These are phyloP conservation scores for Sinhomidia bicolor DNA, from an alignment of 2,888 invertebrate species.

Conservation along the genomic window DNA sequence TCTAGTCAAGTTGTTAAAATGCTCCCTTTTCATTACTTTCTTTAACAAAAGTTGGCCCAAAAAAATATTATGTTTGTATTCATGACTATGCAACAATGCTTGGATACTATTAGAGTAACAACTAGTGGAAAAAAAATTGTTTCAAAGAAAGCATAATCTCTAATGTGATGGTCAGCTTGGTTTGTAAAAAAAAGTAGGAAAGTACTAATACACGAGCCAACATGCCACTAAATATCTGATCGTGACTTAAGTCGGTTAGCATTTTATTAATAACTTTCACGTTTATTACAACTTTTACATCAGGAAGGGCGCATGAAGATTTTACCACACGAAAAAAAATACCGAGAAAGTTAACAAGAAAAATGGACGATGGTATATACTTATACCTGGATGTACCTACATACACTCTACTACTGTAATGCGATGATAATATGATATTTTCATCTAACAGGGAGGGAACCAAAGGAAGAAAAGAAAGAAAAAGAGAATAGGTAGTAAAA, in stretches of 20 bases:
- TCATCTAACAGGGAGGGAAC: neutral
- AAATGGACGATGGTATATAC: neutral
- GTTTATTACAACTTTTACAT: slow-evolving; percentile 64
- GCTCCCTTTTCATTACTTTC: neutral
- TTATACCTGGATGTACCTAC: too few relatives aligned
- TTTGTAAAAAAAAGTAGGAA: neutral
- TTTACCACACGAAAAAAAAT: slow-evolving; percentile 17
- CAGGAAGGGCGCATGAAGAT: slow-evolving; percentile 1
- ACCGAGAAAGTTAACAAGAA: slow-evolving; percentile 29
- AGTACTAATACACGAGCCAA: neutral
- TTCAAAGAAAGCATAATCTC: neutral
- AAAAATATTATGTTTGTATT: neutral
- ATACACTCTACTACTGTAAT: too few relatives aligned
- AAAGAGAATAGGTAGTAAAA: neutral
- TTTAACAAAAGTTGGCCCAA: neutral
- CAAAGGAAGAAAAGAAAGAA: neutral
- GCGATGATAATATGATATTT: neutral
- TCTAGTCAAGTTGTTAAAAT: neutral
- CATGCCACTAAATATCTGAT: slow-evolving; percentile 25
- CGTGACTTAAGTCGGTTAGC: slow-evolving; percentile 66
- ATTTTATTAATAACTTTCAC: slow-evolving; percentile 67
- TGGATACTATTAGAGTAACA: too few relatives aligned
- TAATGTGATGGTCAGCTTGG: neutral
- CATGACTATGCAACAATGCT: neutral
- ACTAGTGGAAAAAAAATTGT: neutral